Evolutionary conservation across 1,140 invertebrate genomes (phyloP).

Genomic region (Temnothorax longispinosus): DNA sequence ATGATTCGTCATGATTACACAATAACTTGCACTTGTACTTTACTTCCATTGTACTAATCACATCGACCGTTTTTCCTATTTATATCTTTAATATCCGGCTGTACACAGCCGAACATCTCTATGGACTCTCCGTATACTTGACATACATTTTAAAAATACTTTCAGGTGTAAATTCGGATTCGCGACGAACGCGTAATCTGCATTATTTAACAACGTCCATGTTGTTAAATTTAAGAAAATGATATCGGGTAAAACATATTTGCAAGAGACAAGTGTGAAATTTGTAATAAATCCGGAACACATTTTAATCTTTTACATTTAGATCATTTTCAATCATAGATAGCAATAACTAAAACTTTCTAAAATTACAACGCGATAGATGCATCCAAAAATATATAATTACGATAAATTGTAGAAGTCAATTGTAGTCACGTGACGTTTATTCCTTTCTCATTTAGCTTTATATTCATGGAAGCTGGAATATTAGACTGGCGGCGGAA

Average conservation of each 20-base stretch:
- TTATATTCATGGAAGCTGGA: slow-evolving; percentile 38
- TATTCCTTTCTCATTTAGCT: not conserved
- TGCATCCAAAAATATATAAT: not conserved
- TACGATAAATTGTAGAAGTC: slow-evolving; percentile 8
- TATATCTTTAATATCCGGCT: slow-evolving; percentile 70
- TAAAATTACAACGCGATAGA: not conserved
- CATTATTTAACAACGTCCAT: slow-evolving; percentile 60
- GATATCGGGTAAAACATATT: not conserved
- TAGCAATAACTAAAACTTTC: not conserved
- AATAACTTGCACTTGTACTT: slow-evolving; percentile 40
- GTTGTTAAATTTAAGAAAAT: slow-evolving; percentile 25
- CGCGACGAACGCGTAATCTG: slow-evolving; percentile 51
- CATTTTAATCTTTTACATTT: not conserved
- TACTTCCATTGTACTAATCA: slow-evolving; percentile 28
- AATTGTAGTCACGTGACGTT: not conserved
- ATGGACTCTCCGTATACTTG: slow-evolving; percentile 73
- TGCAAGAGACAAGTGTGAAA: not conserved
- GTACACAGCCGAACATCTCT: slow-evolving; percentile 63
- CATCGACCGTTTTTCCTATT: slow-evolving; percentile 63
- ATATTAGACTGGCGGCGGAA: slow-evolving; percentile 44
- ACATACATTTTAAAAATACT: slow-evolving; percentile 76
- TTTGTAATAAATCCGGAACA: not conserved
- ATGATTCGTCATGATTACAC: slow-evolving; percentile 12
- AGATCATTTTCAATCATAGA: not conserved
- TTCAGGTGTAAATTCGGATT: slow-evolving; percentile 69